These are phyloP conservation scores for Pagrus major DNA, from an alignment of 2,113 vertebrate species.

Conservation along the genomic window DNA sequence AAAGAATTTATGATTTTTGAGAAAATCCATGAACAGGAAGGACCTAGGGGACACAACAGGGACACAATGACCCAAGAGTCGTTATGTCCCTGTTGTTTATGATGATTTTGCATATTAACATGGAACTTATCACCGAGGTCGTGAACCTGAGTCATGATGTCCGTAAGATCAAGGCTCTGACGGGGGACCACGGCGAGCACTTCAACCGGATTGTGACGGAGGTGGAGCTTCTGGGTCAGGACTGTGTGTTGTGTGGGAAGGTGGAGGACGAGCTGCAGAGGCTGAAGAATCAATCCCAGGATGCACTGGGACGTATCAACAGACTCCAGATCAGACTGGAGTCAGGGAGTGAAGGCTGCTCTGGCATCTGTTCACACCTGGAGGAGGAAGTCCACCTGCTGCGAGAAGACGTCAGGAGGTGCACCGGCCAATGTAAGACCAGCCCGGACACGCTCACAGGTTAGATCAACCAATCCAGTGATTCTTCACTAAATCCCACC, in stretches of 20 bases:
- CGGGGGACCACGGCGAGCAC: constrained; percentile 79
- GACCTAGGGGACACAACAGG: too few species aligned
- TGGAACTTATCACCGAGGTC: constrained; percentile 63
- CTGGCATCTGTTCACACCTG: constrained; percentile 80
- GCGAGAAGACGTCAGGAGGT: constrained; percentile 83
- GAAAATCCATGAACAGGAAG: too few species aligned
- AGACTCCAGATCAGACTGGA: constrained; percentile 68
- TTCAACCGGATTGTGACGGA: constrained; percentile 82
- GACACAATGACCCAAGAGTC: too few species aligned
- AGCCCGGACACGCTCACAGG: constrained; percentile 62
- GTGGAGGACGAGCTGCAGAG: constrained; percentile 80
- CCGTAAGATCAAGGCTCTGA: constrained; percentile 78
- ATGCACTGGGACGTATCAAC: constrained; percentile 77
- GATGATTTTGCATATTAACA: background rate
- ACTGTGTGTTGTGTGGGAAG: constrained; percentile 76
- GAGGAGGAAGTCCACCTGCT: constrained; percentile 83
- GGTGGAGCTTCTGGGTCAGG: constrained; percentile 77
- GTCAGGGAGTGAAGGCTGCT: constrained; percentile 75
- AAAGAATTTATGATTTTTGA: too few species aligned
- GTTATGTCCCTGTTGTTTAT: background rate
- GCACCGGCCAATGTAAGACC: constrained; percentile 68
- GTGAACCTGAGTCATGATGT: constrained; percentile 83
- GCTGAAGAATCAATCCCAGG: constrained; percentile 85
- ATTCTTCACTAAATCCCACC: background rate
- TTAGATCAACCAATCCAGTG: constrained; percentile 2